Evolutionary conservation across 2,888 invertebrate species (phyloP).

Genomic region (Tigriopus californicus): DNA sequence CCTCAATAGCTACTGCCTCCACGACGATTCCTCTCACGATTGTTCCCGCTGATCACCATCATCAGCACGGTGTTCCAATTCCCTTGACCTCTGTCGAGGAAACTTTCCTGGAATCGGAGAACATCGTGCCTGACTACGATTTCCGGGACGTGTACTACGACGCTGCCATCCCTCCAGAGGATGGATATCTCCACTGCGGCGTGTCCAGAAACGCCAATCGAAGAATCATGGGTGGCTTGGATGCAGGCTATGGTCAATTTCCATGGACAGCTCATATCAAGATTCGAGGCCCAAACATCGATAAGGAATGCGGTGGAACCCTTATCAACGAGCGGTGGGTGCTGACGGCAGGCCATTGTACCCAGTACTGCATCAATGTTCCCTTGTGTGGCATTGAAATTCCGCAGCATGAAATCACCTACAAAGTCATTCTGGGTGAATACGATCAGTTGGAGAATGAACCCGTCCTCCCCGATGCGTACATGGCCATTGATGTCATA

Average conservation of each 20-base stretch:
- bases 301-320: slow-evolving; percentile 12
- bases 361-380: slow-evolving; percentile 8
- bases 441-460: slow-evolving; percentile 9
- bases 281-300: slow-evolving; percentile 7
- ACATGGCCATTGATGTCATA: not conserved
- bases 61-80: too few relatives aligned
- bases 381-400: slow-evolving; percentile 7
- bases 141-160: too few relatives aligned
- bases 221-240: slow-evolving; percentile 14
- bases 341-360: slow-evolving; percentile 11
- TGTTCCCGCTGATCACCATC: too few relatives aligned
- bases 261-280: slow-evolving; percentile 15
- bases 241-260: slow-evolving; percentile 15
- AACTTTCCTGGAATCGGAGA: too few relatives aligned
- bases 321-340: slow-evolving; percentile 8
- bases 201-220: slow-evolving; percentile 4
- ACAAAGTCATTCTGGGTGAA: slow-evolving; percentile 15
- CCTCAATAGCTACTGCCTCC: too few relatives aligned
- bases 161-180: not conserved
- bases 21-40: too few relatives aligned
- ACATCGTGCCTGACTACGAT: too few relatives aligned
- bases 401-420: slow-evolving; percentile 6
- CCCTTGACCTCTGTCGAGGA: too few relatives aligned
- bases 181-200: slow-evolving; percentile 1
- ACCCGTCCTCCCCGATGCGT: not conserved